phyloP scores from a whole-genome alignment of 2,113 vertebrate genomes.

The Pithys albifrons region DNA sequence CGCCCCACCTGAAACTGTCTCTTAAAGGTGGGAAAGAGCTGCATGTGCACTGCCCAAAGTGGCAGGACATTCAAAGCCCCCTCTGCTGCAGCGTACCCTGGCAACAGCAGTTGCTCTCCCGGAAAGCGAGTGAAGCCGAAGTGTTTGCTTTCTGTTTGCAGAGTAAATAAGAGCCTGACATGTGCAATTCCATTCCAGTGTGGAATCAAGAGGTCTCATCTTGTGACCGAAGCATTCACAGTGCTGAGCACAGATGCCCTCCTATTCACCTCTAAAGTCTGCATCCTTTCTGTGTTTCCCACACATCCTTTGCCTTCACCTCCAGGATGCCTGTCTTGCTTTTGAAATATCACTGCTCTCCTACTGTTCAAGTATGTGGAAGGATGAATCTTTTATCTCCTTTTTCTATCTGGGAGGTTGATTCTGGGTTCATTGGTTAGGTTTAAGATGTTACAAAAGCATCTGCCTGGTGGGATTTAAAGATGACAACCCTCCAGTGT shows the following conservation, averaged over 20 bases:
- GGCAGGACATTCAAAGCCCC: not conserved
- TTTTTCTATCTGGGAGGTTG: slow-evolving; percentile 58
- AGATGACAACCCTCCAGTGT: slow-evolving; percentile 40
- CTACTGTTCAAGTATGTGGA: slow-evolving; percentile 62
- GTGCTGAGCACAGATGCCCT: slow-evolving; percentile 44
- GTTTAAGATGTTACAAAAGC: slow-evolving; percentile 61
- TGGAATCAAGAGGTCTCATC: slow-evolving; percentile 44
- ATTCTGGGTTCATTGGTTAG: slow-evolving; percentile 61
- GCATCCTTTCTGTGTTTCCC: slow-evolving; percentile 51
- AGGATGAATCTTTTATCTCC: slow-evolving; percentile 67
- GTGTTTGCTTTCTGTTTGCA: not conserved
- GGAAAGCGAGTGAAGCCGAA: not conserved
- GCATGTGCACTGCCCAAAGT: not conserved
- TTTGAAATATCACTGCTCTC: slow-evolving; percentile 67
- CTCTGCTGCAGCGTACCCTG: accelerated
- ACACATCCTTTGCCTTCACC: slow-evolving; percentile 50
- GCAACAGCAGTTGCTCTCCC: not conserved
- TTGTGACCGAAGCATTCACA: not conserved
- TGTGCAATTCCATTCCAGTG: not conserved
- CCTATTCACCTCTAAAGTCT: slow-evolving; percentile 41
- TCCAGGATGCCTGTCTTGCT: slow-evolving; percentile 54
- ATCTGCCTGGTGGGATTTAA: slow-evolving; percentile 46
- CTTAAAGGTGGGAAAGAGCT: not conserved
- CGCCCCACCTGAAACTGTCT: not conserved
- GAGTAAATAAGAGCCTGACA: slow-evolving; percentile 22